Evolutionary conservation across 2,113 vertebrate genomes (phyloP).

Genomic region (Bubo blakistoni): DNA sequence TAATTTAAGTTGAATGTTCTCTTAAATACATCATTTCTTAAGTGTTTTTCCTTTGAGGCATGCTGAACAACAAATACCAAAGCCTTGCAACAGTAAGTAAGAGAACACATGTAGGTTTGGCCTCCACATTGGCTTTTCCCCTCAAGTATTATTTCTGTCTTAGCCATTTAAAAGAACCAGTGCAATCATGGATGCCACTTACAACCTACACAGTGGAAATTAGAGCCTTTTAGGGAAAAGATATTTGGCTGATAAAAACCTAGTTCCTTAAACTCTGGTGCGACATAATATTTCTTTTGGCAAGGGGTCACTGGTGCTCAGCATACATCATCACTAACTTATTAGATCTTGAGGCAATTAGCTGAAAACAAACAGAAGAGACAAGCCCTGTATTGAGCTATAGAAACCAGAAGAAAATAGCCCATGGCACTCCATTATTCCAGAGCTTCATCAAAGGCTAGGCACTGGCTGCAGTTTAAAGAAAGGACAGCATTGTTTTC

Average conservation of each 20-base stretch:
- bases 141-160: not conserved
- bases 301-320: slow-evolving; percentile 84
- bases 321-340: slow-evolving; percentile 97
- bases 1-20: slow-evolving; percentile 40
- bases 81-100: not conserved
- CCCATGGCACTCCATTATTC: slow-evolving; percentile 86
- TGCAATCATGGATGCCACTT: slow-evolving; percentile 10
- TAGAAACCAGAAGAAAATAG: slow-evolving; percentile 85
- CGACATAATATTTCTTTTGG: slow-evolving; percentile 89
- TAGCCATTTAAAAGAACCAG: not conserved
- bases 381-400: slow-evolving; percentile 92
- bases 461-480: slow-evolving; percentile 77
- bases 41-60: not conserved
- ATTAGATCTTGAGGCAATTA: slow-evolving; percentile 99
- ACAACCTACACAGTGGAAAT: slow-evolving; percentile 75
- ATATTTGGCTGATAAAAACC: slow-evolving; percentile 74
- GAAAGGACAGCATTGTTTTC: slow-evolving; percentile 91
- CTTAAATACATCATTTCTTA: not conserved
- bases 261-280: slow-evolving; percentile 70
- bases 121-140: not conserved
- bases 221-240: slow-evolving; percentile 70
- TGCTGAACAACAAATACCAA: not conserved
- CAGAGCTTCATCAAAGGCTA: slow-evolving; percentile 86
- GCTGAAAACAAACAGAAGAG: slow-evolving; percentile 94
- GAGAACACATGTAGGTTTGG: not conserved